These are phyloP conservation scores for Volucella zonaria DNA, from an alignment of 2,888 invertebrate species.

Conservation along the genomic window DNA sequence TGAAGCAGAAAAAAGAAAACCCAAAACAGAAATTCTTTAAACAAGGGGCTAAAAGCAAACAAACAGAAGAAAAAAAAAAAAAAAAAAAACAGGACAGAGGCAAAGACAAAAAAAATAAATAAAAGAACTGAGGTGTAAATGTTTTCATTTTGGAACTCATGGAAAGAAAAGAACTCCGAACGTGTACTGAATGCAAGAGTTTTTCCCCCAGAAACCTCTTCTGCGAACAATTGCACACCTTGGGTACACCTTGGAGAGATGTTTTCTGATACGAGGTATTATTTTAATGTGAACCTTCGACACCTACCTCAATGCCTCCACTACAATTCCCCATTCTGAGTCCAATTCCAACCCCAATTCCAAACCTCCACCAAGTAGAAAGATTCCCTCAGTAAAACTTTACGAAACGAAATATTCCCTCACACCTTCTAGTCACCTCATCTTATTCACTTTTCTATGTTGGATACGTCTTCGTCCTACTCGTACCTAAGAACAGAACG, in stretches of 20 bases:
- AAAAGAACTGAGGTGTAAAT: conserved; percentile 71
- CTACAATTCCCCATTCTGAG: neutral
- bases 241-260: conserved; percentile 48
- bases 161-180: conserved; percentile 62
- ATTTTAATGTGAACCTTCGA: conserved; percentile 73
- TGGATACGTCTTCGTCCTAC: conserved; percentile 19
- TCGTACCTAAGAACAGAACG: neutral
- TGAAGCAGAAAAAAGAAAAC: conserved; percentile 50
- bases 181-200: conserved; percentile 68
- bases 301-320: conserved; percentile 43
- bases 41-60: neutral
- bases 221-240: neutral
- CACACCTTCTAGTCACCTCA: conserved; percentile 59
- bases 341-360: neutral
- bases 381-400: conserved; percentile 50
- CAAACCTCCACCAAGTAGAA: neutral
- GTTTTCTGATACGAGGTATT: conserved; percentile 73
- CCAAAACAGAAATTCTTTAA: neutral
- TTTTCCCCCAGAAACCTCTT: neutral
- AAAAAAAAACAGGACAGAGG: neutral
- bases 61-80: conserved; percentile 19
- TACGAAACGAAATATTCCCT: conserved; percentile 52
- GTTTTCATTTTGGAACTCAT: conserved; percentile 72
- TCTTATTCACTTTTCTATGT: conserved; percentile 70
- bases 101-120: conserved; percentile 39